Evolutionary conservation across 2,888 invertebrate species (phyloP).

Genomic region (Liopterus haemorrhoidalis): DNA sequence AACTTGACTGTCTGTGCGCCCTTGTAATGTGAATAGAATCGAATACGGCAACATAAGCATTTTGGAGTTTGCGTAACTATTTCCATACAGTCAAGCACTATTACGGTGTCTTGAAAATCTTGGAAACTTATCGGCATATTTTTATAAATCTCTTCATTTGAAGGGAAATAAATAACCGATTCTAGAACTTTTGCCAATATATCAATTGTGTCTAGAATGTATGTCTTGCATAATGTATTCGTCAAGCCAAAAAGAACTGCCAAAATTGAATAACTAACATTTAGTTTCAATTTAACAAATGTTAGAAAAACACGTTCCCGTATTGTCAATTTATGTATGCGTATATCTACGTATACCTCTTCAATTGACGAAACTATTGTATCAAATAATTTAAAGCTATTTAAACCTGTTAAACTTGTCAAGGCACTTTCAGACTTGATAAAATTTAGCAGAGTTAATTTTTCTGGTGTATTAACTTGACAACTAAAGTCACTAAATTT

Average conservation of each 20-base stretch:
- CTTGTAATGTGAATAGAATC: constrained; percentile 27
- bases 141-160: constrained; percentile 5
- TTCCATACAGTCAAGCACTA: constrained; percentile 5
- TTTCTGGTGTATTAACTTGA: too few species aligned
- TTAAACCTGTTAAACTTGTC: constrained; percentile 2
- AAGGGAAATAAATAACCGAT: constrained; percentile 1
- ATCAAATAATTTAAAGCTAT: neutral
- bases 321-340: neutral
- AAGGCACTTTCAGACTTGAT: neutral
- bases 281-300: neutral
- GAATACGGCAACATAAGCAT: constrained; percentile 11
- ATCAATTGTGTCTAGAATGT: too few species aligned
- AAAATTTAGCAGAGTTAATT: too few species aligned
- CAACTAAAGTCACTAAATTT: too few species aligned
- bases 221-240: too few species aligned
- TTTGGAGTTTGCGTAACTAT: constrained; percentile 5
- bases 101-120: neutral
- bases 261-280: neutral
- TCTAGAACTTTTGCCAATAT: too few species aligned
- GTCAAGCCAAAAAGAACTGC: neutral
- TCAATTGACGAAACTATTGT: neutral
- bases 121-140: constrained; percentile 4
- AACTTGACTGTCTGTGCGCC: constrained; percentile 28
- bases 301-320: neutral
- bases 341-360: neutral